Evolutionary conservation across 2,113 vertebrate genomes (phyloP).

Genomic region (Alaudala cheleensis): DNA sequence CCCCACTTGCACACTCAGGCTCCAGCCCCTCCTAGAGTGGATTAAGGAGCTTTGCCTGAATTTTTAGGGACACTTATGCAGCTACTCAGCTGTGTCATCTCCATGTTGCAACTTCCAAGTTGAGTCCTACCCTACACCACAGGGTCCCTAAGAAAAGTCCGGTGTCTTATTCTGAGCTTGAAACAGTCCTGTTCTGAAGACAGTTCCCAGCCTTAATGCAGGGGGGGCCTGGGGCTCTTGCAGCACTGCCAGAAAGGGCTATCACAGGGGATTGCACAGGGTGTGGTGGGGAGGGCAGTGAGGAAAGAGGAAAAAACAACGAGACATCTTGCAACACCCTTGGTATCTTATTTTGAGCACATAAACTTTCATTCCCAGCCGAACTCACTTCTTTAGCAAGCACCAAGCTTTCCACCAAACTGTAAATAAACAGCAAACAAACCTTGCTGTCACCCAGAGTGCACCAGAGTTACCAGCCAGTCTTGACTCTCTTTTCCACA

Average conservation of each 20-base stretch:
- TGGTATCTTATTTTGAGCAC: background rate
- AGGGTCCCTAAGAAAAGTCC: background rate
- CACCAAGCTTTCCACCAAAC: background rate
- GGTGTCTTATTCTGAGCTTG: background rate
- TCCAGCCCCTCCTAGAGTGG: background rate
- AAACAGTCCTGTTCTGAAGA: background rate
- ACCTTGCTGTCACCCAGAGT: background rate
- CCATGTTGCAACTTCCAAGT: background rate
- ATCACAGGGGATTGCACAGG: background rate
- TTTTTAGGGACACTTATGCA: background rate
- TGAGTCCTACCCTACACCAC: background rate
- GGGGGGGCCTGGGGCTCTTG: background rate
- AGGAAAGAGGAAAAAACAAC: slow-evolving; percentile 43
- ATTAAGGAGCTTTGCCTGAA: background rate
- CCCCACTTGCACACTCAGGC: background rate
- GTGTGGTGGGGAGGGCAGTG: background rate
- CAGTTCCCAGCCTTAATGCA: background rate
- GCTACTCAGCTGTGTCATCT: background rate
- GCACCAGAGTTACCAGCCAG: background rate
- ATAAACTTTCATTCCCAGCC: background rate
- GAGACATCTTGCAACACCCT: slow-evolving; percentile 25
- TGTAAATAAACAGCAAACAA: background rate
- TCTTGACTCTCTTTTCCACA: background rate
- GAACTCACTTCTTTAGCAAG: background rate
- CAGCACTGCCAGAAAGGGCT: background rate